Evolutionary conservation across 2,113 vertebrate species (phyloP).

Genomic region (Otolemur garnettii): DNA sequence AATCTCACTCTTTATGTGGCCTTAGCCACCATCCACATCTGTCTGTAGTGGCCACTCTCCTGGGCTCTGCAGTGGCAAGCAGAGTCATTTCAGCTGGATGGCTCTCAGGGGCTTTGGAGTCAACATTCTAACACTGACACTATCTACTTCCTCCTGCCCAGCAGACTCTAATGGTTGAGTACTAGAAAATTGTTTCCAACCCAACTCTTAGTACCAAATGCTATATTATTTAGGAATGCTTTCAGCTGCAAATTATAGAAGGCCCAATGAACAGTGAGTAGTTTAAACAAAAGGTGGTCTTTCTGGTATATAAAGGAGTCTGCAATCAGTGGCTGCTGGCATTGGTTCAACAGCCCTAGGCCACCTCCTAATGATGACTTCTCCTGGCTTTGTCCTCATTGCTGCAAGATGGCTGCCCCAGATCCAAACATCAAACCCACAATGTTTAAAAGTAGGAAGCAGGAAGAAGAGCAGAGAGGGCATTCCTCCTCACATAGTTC

Average conservation of each 20-base stretch:
- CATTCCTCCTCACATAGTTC: background rate
- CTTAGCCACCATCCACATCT: background rate
- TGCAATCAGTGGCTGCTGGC: background rate
- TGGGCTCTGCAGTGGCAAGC: fast-evolving
- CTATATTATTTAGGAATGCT: background rate
- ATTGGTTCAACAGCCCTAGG: fast-evolving
- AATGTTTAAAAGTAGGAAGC: background rate
- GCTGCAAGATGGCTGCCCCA: background rate
- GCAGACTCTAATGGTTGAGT: background rate
- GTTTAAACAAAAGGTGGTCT: background rate
- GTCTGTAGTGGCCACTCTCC: background rate
- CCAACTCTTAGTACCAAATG: background rate
- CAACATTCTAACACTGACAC: background rate
- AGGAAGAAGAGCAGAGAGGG: background rate
- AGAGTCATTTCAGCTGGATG: too few relatives aligned
- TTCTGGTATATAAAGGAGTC: background rate
- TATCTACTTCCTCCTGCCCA: background rate
- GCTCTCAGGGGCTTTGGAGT: background rate
- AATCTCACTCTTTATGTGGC: fast-evolving
- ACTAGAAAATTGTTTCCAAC: background rate
- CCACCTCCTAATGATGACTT: background rate
- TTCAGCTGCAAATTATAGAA: background rate
- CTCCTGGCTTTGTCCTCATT: background rate
- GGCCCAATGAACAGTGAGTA: fast-evolving
- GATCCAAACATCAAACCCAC: background rate